Evolutionary conservation across 2,113 vertebrate genomes (phyloP).

Genomic region (Misgurnus anguillicaudatus): DNA sequence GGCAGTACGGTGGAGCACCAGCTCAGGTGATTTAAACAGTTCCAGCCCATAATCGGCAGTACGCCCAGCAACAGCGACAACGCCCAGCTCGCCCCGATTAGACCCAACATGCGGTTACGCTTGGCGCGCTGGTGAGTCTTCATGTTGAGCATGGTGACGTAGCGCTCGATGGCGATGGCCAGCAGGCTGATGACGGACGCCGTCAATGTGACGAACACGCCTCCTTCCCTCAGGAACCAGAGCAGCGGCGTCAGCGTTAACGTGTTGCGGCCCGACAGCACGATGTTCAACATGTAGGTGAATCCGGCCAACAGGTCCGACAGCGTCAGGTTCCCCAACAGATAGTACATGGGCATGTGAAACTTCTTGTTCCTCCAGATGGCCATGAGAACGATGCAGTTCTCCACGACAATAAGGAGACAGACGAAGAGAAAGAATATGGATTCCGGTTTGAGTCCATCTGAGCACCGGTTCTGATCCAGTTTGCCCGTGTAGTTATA

Average conservation of each 20-base stretch:
- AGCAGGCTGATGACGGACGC: slow-evolving; percentile 86
- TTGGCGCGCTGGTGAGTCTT: slow-evolving; percentile 76
- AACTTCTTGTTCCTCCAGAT: slow-evolving; percentile 89
- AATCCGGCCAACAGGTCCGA: slow-evolving; percentile 88
- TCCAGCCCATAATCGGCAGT: slow-evolving; percentile 87
- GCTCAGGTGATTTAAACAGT: slow-evolving; percentile 79
- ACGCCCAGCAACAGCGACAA: slow-evolving; percentile 78
- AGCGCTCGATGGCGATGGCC: slow-evolving; percentile 88
- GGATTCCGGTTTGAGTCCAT: slow-evolving; percentile 75
- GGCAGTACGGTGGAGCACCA: slow-evolving; percentile 86
- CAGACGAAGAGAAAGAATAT: slow-evolving; percentile 81
- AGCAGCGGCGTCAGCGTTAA: slow-evolving; percentile 80
- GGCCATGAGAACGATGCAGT: slow-evolving; percentile 82
- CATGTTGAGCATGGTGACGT: slow-evolving; percentile 85
- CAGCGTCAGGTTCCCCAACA: slow-evolving; percentile 87
- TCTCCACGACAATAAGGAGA: slow-evolving; percentile 85
- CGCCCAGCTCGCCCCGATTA: slow-evolving; percentile 83
- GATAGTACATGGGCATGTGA: slow-evolving; percentile 88
- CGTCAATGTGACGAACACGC: slow-evolving; percentile 85
- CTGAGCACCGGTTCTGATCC: slow-evolving; percentile 73
- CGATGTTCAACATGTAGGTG: slow-evolving; percentile 85
- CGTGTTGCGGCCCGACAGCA: slow-evolving; percentile 82
- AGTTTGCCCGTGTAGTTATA: slow-evolving; percentile 90
- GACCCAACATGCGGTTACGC: slow-evolving; percentile 74
- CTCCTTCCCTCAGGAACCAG: slow-evolving; percentile 88